Evolutionary conservation across 1,140 invertebrate species (phyloP).

Genomic region (Tetramorium parvispinum): DNA sequence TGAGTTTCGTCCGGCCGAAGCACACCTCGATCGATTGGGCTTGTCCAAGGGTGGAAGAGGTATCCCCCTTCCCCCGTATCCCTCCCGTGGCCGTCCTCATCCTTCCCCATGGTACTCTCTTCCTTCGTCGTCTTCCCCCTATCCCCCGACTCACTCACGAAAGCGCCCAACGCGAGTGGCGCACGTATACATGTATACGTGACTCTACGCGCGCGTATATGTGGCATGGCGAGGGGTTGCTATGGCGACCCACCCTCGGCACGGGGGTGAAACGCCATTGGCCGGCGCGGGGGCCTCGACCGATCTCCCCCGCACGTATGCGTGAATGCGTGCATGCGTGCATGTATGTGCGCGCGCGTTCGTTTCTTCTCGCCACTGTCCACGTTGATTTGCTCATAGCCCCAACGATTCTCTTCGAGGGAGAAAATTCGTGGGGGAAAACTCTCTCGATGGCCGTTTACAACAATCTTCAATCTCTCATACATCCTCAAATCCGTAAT

Average conservation of each 20-base stretch:
- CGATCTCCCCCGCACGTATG: conserved; percentile 76
- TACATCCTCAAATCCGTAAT: not conserved
- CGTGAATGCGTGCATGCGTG: conserved; percentile 50
- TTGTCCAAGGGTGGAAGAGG: conserved; percentile 84
- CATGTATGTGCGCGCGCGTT: conserved; percentile 16
- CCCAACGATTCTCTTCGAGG: not conserved
- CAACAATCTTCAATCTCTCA: not conserved
- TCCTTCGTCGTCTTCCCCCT: conserved; percentile 38
- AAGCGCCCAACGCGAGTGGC: conserved; percentile 66
- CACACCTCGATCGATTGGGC: conserved; percentile 86
- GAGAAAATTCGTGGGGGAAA: not conserved
- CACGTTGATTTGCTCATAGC: conserved; percentile 54
- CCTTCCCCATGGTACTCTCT: conserved; percentile 49
- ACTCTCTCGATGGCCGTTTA: not conserved
- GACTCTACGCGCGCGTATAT: conserved; percentile 67
- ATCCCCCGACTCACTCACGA: conserved; percentile 34
- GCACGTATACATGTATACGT: conserved; percentile 67
- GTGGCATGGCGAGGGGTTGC: conserved; percentile 80
- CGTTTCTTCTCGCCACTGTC: conserved; percentile 74
- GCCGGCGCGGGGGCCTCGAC: conserved; percentile 82
- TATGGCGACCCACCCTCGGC: conserved; percentile 83
- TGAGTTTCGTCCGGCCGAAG: conserved; percentile 86
- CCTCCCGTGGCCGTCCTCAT: conserved; percentile 59
- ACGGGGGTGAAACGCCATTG: conserved; percentile 86
- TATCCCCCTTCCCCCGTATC: conserved; percentile 60